phyloP scores from a whole-genome alignment of 2,113 vertebrate species.

The Baryphthengus martii region DNA sequence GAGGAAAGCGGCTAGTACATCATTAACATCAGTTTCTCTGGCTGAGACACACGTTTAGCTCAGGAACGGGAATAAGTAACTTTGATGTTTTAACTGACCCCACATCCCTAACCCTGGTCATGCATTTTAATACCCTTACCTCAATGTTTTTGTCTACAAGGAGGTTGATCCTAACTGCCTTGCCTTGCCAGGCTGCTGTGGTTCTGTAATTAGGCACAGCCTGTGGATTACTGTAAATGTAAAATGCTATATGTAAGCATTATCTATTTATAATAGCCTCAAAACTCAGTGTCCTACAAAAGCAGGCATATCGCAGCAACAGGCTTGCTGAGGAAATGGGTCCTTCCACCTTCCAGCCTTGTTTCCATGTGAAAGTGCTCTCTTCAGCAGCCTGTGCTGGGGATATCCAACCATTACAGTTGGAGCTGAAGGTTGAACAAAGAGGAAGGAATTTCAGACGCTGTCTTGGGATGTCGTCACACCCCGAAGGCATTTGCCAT shows the following conservation, averaged over 20 bases:
- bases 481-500: not conserved
- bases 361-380: not conserved
- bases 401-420: not conserved
- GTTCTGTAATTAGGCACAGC: not conserved
- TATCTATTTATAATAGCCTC: not conserved
- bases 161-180: not conserved
- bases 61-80: not conserved
- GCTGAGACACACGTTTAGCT: not conserved
- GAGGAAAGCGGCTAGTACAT: not conserved
- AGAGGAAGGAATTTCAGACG: not conserved
- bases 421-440: not conserved
- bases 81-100: constrained; percentile 6
- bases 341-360: not conserved
- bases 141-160: not conserved
- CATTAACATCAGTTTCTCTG: constrained; percentile 13
- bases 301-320: not conserved
- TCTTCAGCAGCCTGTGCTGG: not conserved
- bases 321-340: not conserved
- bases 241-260: not conserved
- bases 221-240: not conserved
- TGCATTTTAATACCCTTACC: not conserved
- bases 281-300: not conserved
- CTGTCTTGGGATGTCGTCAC: not conserved
- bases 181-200: not conserved
- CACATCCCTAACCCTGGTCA: not conserved